Evolutionary conservation across 2,797 vertebrate species (phyloP).

Genomic region (Harpagifer antarcticus): DNA sequence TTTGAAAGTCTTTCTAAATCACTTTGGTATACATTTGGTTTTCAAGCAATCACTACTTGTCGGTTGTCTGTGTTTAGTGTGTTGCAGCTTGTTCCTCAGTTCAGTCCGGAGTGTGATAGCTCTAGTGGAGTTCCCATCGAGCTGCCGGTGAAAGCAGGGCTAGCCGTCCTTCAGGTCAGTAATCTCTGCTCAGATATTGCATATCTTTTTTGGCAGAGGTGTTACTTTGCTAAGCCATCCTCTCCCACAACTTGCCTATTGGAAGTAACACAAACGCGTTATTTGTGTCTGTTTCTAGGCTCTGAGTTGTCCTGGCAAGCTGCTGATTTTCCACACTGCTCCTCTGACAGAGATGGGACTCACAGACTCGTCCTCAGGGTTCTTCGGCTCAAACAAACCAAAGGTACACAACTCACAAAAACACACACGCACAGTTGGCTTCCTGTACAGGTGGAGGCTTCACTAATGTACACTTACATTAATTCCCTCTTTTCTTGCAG

Average conservation of each 20-base stretch:
- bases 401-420: slow-evolving; percentile 65
- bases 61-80: slow-evolving; percentile 71
- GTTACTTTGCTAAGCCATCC: not conserved
- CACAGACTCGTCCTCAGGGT: slow-evolving; percentile 71
- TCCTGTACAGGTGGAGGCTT: not conserved
- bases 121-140: slow-evolving; percentile 64
- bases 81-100: slow-evolving; percentile 79
- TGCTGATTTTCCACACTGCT: slow-evolving; percentile 85
- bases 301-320: slow-evolving; percentile 80
- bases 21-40: not conserved
- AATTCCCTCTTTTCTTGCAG: slow-evolving; percentile 49
- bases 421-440: not conserved
- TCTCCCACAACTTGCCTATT: not conserved
- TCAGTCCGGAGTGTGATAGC: slow-evolving; percentile 67
- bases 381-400: slow-evolving; percentile 82
- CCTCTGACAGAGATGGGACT: slow-evolving; percentile 72
- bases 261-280: not conserved
- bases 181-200: not conserved
- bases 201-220: not conserved
- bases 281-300: slow-evolving; percentile 59
- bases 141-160: slow-evolving; percentile 79
- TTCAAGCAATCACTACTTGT: not conserved
- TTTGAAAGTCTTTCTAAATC: not conserved
- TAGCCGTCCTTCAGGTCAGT: slow-evolving; percentile 82
- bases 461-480: not conserved